Conservation (phyloP, 2,113 vertebrate genomes). For the Leptosomus discolor region DNA sequence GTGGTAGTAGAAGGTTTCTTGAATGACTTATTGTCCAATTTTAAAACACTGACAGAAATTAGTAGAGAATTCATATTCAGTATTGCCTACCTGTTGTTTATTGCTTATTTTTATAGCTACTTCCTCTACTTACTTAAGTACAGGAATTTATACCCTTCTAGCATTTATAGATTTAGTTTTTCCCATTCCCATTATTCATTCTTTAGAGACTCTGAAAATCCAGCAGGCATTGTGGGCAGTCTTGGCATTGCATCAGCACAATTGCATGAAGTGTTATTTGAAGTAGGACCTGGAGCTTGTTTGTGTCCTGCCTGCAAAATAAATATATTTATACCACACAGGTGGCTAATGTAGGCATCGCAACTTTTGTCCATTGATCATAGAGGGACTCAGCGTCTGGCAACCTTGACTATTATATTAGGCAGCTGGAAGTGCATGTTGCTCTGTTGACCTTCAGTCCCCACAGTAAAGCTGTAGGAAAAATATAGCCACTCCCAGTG, state of each 20-base stretch:
- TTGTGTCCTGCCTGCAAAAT: neutral
- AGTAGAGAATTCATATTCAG: neutral
- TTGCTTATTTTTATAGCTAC: constrained; percentile 8
- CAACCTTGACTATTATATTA: neutral
- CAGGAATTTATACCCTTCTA: neutral
- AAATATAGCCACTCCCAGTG: neutral
- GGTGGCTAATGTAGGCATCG: neutral
- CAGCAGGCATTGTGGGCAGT: neutral
- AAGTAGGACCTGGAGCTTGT: neutral
- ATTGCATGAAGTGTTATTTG: neutral
- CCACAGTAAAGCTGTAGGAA: neutral
- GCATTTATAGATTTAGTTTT: neutral
- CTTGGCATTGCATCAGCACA: neutral
- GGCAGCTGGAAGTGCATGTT: neutral
- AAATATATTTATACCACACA: neutral
- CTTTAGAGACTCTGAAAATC: neutral
- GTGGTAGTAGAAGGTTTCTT: neutral
- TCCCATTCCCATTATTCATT: neutral
- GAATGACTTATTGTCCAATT: neutral
- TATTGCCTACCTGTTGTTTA: neutral
- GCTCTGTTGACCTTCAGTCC: neutral
- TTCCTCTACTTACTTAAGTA: neutral
- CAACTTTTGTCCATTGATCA: neutral
- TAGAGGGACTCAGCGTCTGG: neutral
- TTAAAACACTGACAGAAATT: constrained; percentile 15